Percentiles rank a stretch among this genome's conserved stretches.
These are phyloP conservation scores for Drosophila navojoa DNA, from an alignment of 1,140 invertebrate genomes.

Conservation along the genomic window DNA sequence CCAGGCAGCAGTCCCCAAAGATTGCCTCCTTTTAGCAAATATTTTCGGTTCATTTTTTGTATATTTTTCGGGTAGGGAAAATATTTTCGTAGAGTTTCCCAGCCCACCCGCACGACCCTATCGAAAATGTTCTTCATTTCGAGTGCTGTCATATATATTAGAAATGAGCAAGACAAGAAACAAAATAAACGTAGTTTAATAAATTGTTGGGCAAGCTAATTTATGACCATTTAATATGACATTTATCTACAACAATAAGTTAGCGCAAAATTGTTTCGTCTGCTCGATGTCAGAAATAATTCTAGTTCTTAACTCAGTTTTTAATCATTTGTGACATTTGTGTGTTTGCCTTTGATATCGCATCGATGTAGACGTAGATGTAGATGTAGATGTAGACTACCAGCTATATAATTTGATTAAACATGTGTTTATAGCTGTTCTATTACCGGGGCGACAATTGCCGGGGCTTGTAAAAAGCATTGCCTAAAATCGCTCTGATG, in stretches of 20 bases:
- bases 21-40: slow-evolving; percentile 45
- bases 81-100: slow-evolving; percentile 46
- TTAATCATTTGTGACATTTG: slow-evolving; percentile 54
- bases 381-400: too few relatives aligned
- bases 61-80: slow-evolving; percentile 19
- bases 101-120: slow-evolving; percentile 44
- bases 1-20: slow-evolving; percentile 32
- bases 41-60: slow-evolving; percentile 5
- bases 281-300: slow-evolving; percentile 46
- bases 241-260: slow-evolving; percentile 64
- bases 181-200: slow-evolving; percentile 43
- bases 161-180: background rate
- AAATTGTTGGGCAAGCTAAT: slow-evolving; percentile 45
- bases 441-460: slow-evolving; percentile 26
- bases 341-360: background rate
- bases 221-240: slow-evolving; percentile 70
- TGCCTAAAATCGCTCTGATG: slow-evolving; percentile 38
- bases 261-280: slow-evolving; percentile 12
- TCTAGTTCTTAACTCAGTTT: slow-evolving; percentile 40
- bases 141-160: slow-evolving; percentile 50
- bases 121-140: slow-evolving; percentile 42
- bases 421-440: slow-evolving; percentile 46
- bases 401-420: slow-evolving; percentile 29
- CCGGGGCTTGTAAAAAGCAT: slow-evolving; percentile 7
- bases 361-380: background rate